Evolutionary conservation across 2,797 vertebrate species (phyloP), one percentile per base, ranked within the genome.

Genomic region (Eurystomus glaucurus): DNA sequence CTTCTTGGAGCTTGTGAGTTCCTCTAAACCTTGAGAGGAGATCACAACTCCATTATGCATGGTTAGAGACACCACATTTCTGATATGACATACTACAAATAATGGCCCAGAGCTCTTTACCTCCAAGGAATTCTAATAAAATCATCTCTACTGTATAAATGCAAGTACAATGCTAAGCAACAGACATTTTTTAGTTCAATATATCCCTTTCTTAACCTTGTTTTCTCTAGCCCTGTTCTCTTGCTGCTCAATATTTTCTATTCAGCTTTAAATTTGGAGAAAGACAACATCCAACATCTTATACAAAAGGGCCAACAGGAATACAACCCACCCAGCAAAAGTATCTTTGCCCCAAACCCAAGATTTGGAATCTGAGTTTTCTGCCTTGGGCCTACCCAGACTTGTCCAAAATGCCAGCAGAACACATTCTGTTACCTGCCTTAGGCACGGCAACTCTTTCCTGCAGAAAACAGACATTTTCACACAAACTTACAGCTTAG

Each of bases 91-190:
- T 78, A 77, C 35, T 75, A 65, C 75, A 74, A 90, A 54, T 60
- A 92, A 95, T 57, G 57, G 54, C 76, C 82, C 68, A 87, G 77
- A 91, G 68, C 70, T 94, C 78, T 94, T 94, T 70, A 77, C 46
- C 48, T 95, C 71, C 76, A 82, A 71, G 85, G 57, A 90, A 74
- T 94, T 88, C 72, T 64, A 74, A 87, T 62, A 43, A 57, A 75
- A 78, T 85, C 13, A 70, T 66, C 28, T 60, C 70, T 89, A 48
- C 51, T 64, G 82, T 70, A 64, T 85, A 84, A 70, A 74, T 82
- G 25, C 52, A 91, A 90, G 69, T 26, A 90, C n/a, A 61, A 11
- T 48, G 39, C 58, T 78, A 76, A 92, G 28, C 35, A 80, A 77
- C 39, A 62, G 60, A 46, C 57, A 25, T 43, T 54, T 93, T 93